phyloP scores from a whole-genome alignment of 2,888 invertebrate species.

The Masnerella sp. region DNA sequence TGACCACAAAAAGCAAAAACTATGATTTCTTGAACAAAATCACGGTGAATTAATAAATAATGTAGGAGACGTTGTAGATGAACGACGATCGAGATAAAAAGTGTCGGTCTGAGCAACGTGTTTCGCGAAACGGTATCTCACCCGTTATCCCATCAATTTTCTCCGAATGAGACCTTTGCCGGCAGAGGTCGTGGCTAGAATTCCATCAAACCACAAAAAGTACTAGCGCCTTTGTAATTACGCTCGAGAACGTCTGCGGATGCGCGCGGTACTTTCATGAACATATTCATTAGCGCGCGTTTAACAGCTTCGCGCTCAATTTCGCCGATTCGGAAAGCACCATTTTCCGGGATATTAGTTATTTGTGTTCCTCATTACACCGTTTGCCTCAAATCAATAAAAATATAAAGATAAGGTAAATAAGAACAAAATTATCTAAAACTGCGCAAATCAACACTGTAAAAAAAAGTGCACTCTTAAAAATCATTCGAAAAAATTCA shows the following conservation, averaged over 20 bases:
- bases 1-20: background rate
- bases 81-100: slow-evolving; percentile 17
- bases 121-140: slow-evolving; percentile 53
- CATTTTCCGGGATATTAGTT: background rate
- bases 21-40: slow-evolving; percentile 10
- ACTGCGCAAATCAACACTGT: too few relatives aligned
- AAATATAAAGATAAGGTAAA: too few relatives aligned
- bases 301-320: slow-evolving; percentile 21
- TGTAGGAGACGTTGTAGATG: slow-evolving; percentile 5
- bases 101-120: slow-evolving; percentile 27
- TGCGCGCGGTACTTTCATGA: slow-evolving; percentile 12
- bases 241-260: slow-evolving; percentile 6
- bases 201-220: slow-evolving; percentile 39
- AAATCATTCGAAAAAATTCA: too few relatives aligned
- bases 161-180: slow-evolving; percentile 46
- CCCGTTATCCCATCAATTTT: slow-evolving; percentile 54
- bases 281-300: slow-evolving; percentile 33
- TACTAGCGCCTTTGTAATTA: slow-evolving; percentile 46
- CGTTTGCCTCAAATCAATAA: too few relatives aligned
- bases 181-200: slow-evolving; percentile 43
- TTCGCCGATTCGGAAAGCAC: slow-evolving; percentile 15
- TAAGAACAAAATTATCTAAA: too few relatives aligned
- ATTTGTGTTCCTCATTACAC: slow-evolving; percentile 6
- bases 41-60: slow-evolving; percentile 18
- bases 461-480: too few relatives aligned